Conservation (phyloP, 2,797 vertebrate genomes). For the Spea hammondii region DNA sequence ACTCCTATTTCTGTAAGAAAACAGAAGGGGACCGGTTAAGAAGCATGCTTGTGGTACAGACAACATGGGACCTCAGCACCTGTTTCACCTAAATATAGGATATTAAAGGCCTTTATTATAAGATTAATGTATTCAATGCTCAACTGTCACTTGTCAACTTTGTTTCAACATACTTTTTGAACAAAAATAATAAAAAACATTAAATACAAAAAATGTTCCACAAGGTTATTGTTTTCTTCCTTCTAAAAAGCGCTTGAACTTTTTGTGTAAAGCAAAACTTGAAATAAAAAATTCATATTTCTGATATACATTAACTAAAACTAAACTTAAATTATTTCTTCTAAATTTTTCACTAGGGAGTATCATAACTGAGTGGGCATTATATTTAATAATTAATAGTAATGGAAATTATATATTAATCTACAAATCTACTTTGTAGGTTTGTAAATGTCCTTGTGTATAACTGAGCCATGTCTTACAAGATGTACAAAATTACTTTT, state of each 20-base stretch:
- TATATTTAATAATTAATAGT: too few relatives aligned
- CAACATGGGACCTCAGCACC: slow-evolving; percentile 55
- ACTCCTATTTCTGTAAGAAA: slow-evolving; percentile 59
- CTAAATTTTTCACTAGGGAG: too few relatives aligned
- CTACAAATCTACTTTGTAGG: too few relatives aligned
- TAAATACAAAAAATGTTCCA: neutral
- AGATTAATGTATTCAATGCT: slow-evolving; percentile 44
- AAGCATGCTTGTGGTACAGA: slow-evolving; percentile 52
- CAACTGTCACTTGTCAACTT: slow-evolving; percentile 56
- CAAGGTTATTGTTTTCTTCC: neutral
- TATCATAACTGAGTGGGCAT: too few relatives aligned
- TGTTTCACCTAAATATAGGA: slow-evolving; percentile 64
- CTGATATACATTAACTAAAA: neutral
- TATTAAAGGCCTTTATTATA: slow-evolving; percentile 45
- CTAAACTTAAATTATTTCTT: neutral
- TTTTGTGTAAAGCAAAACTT: too few relatives aligned
- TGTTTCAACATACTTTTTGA: slow-evolving; percentile 45
- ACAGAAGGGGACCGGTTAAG: slow-evolving; percentile 1
- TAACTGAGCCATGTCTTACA: too few relatives aligned
- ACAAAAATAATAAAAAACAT: slow-evolving; percentile 48
- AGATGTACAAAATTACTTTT: too few relatives aligned
- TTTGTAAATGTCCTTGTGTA: too few relatives aligned
- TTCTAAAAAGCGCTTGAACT: too few relatives aligned
- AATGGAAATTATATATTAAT: too few relatives aligned
- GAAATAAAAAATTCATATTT: neutral